These are phyloP conservation scores for Troilus luridus DNA, from an alignment of 2,888 invertebrate species.

Conservation along the genomic window DNA sequence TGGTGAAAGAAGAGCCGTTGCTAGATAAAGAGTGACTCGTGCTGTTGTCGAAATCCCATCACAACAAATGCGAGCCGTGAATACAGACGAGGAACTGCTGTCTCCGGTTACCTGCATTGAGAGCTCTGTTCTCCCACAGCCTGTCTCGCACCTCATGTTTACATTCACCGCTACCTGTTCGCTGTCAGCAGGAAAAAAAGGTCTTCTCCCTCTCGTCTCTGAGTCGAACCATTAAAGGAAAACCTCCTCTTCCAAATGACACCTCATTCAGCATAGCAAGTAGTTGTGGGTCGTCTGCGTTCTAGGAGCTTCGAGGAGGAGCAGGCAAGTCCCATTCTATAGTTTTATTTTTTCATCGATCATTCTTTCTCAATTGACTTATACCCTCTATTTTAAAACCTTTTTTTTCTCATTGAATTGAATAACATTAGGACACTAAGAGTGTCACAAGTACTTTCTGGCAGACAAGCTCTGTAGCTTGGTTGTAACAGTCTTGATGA, in stretches of 20 bases:
- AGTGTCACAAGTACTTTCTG: too few species aligned
- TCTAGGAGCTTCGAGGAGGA: not conserved
- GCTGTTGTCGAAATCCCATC: constrained; percentile 40
- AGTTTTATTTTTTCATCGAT: not conserved
- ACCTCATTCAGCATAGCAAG: constrained; percentile 33
- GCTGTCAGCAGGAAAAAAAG: constrained; percentile 17
- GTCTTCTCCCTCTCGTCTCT: not conserved
- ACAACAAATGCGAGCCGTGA: not conserved
- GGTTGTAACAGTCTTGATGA: too few species aligned
- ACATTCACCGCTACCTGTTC: constrained; percentile 25
- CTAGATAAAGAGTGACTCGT: constrained; percentile 48
- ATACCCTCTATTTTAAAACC: too few species aligned
- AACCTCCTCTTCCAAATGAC: constrained; percentile 15
- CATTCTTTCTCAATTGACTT: not conserved
- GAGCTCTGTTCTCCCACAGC: constrained; percentile 17
- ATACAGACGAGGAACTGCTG: constrained; percentile 2
- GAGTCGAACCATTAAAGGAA: constrained; percentile 33
- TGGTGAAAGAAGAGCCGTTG: constrained; percentile 36
- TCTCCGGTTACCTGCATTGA: constrained; percentile 43
- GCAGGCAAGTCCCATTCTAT: not conserved
- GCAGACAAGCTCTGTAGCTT: too few species aligned
- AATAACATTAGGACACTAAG: too few species aligned
- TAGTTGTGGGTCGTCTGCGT: not conserved
- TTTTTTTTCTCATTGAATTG: too few species aligned
- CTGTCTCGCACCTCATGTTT: constrained; percentile 25